Percentiles rank a stretch among this genome's conserved stretches.
Conservation (phyloP, 2,888 invertebrate species). For the Noctua pronuba region DNA sequence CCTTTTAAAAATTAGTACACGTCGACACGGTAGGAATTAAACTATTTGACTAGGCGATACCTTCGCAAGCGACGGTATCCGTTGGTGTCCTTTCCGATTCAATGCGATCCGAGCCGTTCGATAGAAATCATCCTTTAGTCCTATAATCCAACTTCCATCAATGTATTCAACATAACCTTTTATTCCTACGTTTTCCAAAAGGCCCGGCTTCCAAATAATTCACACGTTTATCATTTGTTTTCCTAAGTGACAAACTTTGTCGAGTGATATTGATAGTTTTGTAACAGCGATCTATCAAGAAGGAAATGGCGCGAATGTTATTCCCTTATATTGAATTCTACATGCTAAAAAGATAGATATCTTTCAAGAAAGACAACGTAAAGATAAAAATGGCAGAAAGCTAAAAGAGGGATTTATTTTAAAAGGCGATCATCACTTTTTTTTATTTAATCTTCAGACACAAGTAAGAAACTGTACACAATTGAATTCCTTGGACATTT, state of each 20-base stretch:
- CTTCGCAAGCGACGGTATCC: no score
- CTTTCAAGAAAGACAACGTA: neutral
- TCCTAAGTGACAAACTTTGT: slow-evolving; percentile 29
- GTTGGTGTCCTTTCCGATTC: no score
- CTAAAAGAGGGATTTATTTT: neutral
- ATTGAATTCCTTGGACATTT: no score
- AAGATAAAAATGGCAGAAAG: neutral
- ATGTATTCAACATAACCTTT: neutral
- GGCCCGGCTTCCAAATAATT: slow-evolving; percentile 20
- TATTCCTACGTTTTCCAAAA: neutral
- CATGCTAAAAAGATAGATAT: neutral
- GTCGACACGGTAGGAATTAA: no score
- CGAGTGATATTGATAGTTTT: slow-evolving; percentile 46
- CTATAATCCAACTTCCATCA: neutral
- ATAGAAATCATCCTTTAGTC: no score
- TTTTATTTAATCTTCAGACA: no score
- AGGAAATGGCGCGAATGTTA: slow-evolving; percentile 27
- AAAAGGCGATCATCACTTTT: neutral
- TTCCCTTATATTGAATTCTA: neutral
- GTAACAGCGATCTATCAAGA: slow-evolving; percentile 38
- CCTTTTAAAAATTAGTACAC: no score
- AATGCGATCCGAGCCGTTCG: no score
- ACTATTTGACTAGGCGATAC: no score
- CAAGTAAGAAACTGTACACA: no score
- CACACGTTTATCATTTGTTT: slow-evolving; percentile 37